A percentile compares a stretch with the other conserved stretches of the same genome.
Conservation (phyloP, 2,888 invertebrate species). For the Amiota mariae region DNA sequence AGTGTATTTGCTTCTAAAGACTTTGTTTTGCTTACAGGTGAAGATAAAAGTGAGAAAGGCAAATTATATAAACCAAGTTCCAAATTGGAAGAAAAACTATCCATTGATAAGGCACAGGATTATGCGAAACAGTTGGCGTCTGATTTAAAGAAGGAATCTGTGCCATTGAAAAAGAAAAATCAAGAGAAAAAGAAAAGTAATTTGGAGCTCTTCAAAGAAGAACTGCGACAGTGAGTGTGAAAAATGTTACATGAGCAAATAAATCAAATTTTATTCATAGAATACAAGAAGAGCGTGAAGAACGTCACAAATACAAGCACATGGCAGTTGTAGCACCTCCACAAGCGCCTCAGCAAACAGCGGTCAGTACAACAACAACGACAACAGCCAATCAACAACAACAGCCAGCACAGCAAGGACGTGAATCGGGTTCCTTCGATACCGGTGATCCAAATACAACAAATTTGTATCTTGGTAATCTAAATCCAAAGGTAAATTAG, state of each 20-base stretch:
- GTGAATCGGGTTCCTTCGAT: slow-evolving; percentile 87
- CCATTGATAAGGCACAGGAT: slow-evolving; percentile 81
- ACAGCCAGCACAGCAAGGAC: slow-evolving; percentile 32
- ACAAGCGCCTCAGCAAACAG: slow-evolving; percentile 43
- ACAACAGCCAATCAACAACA: slow-evolving; percentile 54
- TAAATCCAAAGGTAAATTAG: slow-evolving; percentile 89
- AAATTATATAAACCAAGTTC: slow-evolving; percentile 94
- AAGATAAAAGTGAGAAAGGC: slow-evolving; percentile 90
- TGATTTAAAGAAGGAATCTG: slow-evolving; percentile 79
- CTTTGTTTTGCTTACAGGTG: slow-evolving; percentile 76
- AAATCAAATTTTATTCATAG: slow-evolving; percentile 73
- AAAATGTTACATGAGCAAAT: background rate
- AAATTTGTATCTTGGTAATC: slow-evolving; percentile 96
- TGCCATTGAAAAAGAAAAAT: slow-evolving; percentile 80
- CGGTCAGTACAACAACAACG: slow-evolving; percentile 19
- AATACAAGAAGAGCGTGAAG: slow-evolving; percentile 97
- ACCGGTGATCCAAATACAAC: slow-evolving; percentile 98
- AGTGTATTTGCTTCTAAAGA: background rate
- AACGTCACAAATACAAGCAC: slow-evolving; percentile 93
- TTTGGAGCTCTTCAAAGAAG: slow-evolving; percentile 98
- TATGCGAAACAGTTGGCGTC: slow-evolving; percentile 78
- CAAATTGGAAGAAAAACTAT: slow-evolving; percentile 79
- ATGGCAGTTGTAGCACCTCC: slow-evolving; percentile 58
- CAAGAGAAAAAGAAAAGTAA: slow-evolving; percentile 96
- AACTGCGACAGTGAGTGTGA: slow-evolving; percentile 87